phyloP scores from a whole-genome alignment of 2,797 vertebrate species.

The Trachops cirrhosus region DNA sequence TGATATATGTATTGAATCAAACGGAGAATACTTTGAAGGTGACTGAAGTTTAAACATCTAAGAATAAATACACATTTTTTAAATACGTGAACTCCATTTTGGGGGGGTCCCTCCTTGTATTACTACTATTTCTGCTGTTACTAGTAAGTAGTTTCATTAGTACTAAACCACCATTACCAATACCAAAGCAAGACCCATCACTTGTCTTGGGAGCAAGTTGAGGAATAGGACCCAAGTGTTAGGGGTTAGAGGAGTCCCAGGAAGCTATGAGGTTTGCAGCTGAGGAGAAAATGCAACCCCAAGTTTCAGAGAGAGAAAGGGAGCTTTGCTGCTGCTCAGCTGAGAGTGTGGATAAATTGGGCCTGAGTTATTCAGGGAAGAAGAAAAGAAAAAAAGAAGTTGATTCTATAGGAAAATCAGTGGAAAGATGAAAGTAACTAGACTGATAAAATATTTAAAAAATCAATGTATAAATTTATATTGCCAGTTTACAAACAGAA shows the following conservation, averaged over 20 bases:
- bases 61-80: no score
- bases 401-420: slow-evolving; percentile 7
- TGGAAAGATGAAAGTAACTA: slow-evolving; percentile 5
- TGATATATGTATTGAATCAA: neutral
- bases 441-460: neutral
- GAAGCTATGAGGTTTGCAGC: neutral
- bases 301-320: neutral
- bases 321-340: neutral
- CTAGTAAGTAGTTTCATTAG: neutral
- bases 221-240: neutral
- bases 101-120: neutral
- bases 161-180: neutral
- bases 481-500: neutral
- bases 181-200: neutral
- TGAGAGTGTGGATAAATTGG: neutral
- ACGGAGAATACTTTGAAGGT: no score
- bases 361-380: neutral
- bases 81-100: neutral
- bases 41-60: no score
- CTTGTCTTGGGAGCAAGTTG: neutral
- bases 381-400: neutral
- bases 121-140: neutral
- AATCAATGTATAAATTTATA: neutral
- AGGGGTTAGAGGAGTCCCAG: neutral
- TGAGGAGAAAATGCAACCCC: neutral